Base-by-base conservation (phyloP, 1,140 invertebrate species). In the Saxidomus purpurata region DNA sequence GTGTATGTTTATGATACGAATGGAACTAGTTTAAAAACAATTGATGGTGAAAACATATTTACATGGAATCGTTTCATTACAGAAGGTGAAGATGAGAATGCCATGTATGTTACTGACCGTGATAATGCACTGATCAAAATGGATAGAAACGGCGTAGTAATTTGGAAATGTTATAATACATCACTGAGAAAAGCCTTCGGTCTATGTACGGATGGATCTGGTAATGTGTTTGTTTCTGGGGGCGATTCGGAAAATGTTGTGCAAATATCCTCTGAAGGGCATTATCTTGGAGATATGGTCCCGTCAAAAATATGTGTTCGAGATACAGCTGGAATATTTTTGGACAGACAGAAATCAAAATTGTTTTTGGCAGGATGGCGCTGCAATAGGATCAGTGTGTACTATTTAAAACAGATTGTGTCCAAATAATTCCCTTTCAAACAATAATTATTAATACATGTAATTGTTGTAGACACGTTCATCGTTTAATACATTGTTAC, bases 141-240 rank as follows among this genome's bases (percentile, higher is more conserved):
- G 22, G 40, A 76, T 25, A 25, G 25, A 1, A n/a, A 76, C 9
- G 71, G 71, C 13, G 38, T 25, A 19, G 40, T 76, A 25, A 8
- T 40, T 47, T 76, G 71, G 71, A 47, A 49, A 47, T 28, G 1
- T 8, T 28, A 36, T 1, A 40, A 25, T 19, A 49, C 47, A 8
- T 1, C 1, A 40, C 28, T 76, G 1, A 8, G 49, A 13, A 9
- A 8, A 47, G 71, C 71, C 9, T 43, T 25, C n/a, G 71, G 71
- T n/a, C 6, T 76, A 25, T 76, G 71, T 76, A 76, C 71, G 8
- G 71, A 76, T 49, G 22, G 71, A 11, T 13, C 25, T 43, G 71
- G 40, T 25, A 49, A 28, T 25, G 71, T 76, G 0, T 47, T 76
- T n/a, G 71, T 76, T 40, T 25, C 38, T 76, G 36, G 40, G 9